Evolutionary conservation across 2,888 invertebrate genomes (phyloP), one percentile per base, ranked within the genome.

Genomic region (Meiosimyza decipiens): DNA sequence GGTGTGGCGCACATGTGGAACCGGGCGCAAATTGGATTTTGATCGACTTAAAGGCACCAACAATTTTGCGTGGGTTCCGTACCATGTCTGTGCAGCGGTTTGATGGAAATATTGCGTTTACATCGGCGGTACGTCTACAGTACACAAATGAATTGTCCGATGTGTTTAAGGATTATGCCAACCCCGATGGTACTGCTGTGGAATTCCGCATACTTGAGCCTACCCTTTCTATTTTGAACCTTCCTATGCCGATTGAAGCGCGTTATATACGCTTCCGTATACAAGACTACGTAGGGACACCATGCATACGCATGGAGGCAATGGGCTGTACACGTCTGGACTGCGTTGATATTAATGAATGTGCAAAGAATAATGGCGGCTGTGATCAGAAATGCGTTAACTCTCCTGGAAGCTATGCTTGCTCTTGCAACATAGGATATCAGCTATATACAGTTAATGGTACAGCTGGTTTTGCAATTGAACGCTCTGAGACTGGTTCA

Each of bases 331-430:
- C 95, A 0, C 90, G 96, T 78, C 89, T 96, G 78, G 96, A 97
- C 82, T 97, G 97, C 83, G 89, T 91, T 16, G 97, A 97, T 82
- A 90, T 95, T 60, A 96, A 97, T 82, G 97, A 97, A 84, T 97
- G 97, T 83, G 90, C 91, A 60, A 90, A 90, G 49, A 92, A 93
- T 78, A 97, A 97, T 82, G 97, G 97, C 15, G 96, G 96, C 16
- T 97, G 97, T 86, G 95, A 96, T 82, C 97, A 97, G 82, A 96
- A 96, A 87, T 97, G 97, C 87, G 90, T 95, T 59, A 97, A 97
- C 79, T 93, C 92, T 73, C 94, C 96, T 52, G 98, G 97, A 75
- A 92, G 94, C 83, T 97, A 91, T 83, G 91, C 94, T 1, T 98
- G 98, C 82, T 91, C 92, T 75, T 98, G 98, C 83, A 95, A 95